A percentile compares a stretch with the other conserved stretches of the same genome.
Conservation (phyloP, 2,113 vertebrate genomes). For the Pedionomus torquatus region DNA sequence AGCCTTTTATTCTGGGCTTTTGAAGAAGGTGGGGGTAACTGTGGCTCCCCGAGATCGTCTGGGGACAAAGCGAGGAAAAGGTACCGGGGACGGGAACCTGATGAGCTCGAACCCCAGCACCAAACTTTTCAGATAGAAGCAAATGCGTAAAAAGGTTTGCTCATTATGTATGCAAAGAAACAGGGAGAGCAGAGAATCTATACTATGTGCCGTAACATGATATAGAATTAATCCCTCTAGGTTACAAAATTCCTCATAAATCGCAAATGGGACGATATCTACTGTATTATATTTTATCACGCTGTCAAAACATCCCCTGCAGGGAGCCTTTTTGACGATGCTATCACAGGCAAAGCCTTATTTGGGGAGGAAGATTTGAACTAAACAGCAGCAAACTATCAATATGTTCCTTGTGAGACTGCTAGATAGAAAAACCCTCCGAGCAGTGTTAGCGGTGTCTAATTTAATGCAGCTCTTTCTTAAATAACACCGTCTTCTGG, state of each 20-base stretch:
- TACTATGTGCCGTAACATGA: not conserved
- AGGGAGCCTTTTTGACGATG: constrained; percentile 26
- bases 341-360: constrained; percentile 9
- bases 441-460: not conserved
- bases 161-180: constrained; percentile 22
- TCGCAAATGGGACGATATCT: not conserved
- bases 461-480: not conserved
- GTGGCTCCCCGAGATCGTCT: not conserved
- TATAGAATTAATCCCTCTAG: constrained; percentile 42
- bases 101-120: not conserved
- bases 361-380: not conserved
- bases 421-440: not conserved
- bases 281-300: constrained; percentile 43
- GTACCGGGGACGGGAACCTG: not conserved
- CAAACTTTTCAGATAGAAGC: not conserved
- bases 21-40: not conserved
- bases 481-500: not conserved
- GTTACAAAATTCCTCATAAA: constrained; percentile 34
- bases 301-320: constrained; percentile 42
- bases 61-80: not conserved
- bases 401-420: not conserved
- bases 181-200: not conserved
- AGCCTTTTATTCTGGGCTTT: not conserved
- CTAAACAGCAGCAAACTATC: constrained; percentile 7
- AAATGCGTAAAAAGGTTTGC: not conserved